Percentiles rank a stretch among this genome's conserved stretches.
Conservation (phyloP, 2,888 invertebrate genomes). For the Melolontha melolontha region DNA sequence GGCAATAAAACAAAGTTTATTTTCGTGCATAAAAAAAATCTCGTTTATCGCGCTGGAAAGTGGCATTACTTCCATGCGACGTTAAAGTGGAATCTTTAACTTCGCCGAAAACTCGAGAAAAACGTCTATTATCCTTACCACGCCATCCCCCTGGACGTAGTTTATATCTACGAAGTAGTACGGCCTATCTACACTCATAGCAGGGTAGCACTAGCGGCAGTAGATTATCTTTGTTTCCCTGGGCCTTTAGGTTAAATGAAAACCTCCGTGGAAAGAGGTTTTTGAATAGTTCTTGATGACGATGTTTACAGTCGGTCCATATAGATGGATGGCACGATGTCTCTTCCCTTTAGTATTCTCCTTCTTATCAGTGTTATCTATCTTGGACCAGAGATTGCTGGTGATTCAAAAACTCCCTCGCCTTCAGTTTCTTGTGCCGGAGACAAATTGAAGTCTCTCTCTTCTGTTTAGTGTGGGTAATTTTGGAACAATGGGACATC, state of each 20-base stretch:
- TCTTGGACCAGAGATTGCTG: slow-evolving; percentile 54
- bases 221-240: slow-evolving; percentile 45
- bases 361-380: slow-evolving; percentile 55
- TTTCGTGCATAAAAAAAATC: slow-evolving; percentile 29
- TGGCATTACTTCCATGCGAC: slow-evolving; percentile 17
- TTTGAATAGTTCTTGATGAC: slow-evolving; percentile 50
- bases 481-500: slow-evolving; percentile 1
- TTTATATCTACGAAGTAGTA: slow-evolving; percentile 7
- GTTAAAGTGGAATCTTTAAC: slow-evolving; percentile 35
- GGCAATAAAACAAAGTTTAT: slow-evolving; percentile 38
- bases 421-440: slow-evolving; percentile 19
- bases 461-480: slow-evolving; percentile 5
- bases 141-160: not conserved
- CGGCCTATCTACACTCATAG: slow-evolving; percentile 16
- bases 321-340: slow-evolving; percentile 42
- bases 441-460: slow-evolving; percentile 28
- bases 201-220: slow-evolving; percentile 6
- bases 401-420: slow-evolving; percentile 32
- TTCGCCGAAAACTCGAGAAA: slow-evolving; percentile 37
- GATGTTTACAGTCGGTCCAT: slow-evolving; percentile 50
- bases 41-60: slow-evolving; percentile 34
- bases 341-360: slow-evolving; percentile 50
- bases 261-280: slow-evolving; percentile 41
- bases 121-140: slow-evolving; percentile 31
- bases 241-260: slow-evolving; percentile 45